Evolutionary conservation across 2,113 vertebrate species (phyloP).

Genomic region (Acrocephalus kingi): DNA sequence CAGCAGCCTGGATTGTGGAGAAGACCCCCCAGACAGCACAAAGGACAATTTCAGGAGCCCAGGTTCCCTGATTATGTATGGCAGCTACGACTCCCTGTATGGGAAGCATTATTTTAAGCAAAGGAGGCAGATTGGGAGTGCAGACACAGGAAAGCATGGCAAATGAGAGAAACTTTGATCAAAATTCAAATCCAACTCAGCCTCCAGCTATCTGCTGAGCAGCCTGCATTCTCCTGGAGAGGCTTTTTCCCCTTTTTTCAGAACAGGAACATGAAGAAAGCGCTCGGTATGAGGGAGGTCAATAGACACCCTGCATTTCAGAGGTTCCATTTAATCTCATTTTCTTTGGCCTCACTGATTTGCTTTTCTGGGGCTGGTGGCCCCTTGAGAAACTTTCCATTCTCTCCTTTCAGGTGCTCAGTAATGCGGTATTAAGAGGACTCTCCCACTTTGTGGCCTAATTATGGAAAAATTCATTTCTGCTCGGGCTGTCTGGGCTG

Average conservation of each 20-base stretch:
- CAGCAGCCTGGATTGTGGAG: not conserved
- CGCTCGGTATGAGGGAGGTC: not conserved
- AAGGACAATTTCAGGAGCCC: rapidly evolving
- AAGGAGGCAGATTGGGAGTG: slow-evolving; percentile 41
- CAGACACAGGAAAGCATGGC: slow-evolving; percentile 45
- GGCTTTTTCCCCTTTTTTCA: not conserved
- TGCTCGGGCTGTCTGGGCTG: not conserved
- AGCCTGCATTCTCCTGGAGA: not conserved
- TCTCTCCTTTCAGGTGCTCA: slow-evolving; percentile 36
- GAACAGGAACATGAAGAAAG: not conserved
- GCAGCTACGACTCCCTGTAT: not conserved
- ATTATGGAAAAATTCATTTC: slow-evolving; percentile 2
- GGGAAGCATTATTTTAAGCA: slow-evolving; percentile 46
- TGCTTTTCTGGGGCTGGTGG: not conserved
- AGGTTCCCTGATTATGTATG: not conserved
- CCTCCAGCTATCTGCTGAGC: slow-evolving; percentile 41
- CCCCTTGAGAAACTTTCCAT: not conserved
- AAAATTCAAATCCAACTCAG: slow-evolving; percentile 54
- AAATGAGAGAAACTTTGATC: slow-evolving; percentile 62
- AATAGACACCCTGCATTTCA: not conserved
- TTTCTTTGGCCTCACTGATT: slow-evolving; percentile 29
- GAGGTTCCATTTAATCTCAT: slow-evolving; percentile 26
- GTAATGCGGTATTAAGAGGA: not conserved
- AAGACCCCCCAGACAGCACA: not conserved
- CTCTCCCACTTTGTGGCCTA: slow-evolving; percentile 10